phyloP scores from a whole-genome alignment of 2,888 invertebrate species.

The Timandra comae region DNA sequence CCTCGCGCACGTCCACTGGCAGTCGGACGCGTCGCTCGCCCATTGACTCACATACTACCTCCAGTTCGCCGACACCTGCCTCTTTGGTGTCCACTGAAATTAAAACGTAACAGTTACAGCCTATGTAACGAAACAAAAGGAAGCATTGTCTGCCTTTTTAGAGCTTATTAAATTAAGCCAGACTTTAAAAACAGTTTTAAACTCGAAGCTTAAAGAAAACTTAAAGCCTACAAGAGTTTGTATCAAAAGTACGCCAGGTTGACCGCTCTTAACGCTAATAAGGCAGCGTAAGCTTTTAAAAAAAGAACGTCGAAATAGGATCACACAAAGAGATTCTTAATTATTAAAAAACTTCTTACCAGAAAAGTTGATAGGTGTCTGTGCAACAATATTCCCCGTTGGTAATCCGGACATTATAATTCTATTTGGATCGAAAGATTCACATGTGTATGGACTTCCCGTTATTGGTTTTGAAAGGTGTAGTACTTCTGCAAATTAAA shows the following conservation, averaged over 20 bases:
- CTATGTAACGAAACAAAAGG: no score
- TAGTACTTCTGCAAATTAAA: conserved; percentile 84
- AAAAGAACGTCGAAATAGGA: no score
- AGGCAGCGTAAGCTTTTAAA: no score
- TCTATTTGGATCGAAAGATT: conserved; percentile 91
- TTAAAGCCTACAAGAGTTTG: conserved; percentile 1
- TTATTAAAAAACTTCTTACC: no score
- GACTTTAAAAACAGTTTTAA: no score
- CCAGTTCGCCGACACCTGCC: conserved; percentile 90
- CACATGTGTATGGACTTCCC: conserved; percentile 96
- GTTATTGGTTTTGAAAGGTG: conserved; percentile 92
- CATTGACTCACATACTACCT: conserved; percentile 91
- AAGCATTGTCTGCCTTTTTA: no score
- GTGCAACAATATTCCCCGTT: conserved; percentile 85
- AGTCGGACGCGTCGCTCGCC: conserved; percentile 83
- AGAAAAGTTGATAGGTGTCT: conserved; percentile 88
- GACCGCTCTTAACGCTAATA: no score
- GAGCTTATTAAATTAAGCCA: no score
- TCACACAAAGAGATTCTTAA: no score
- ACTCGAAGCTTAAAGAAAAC: no score
- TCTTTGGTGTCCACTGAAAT: conserved; percentile 85
- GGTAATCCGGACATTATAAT: conserved; percentile 87
- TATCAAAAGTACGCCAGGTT: no score
- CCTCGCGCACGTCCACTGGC: conserved; percentile 87
- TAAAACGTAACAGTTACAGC: no score